Conservation (phyloP, 2,113 vertebrate species). For the Gobio gobio region DNA sequence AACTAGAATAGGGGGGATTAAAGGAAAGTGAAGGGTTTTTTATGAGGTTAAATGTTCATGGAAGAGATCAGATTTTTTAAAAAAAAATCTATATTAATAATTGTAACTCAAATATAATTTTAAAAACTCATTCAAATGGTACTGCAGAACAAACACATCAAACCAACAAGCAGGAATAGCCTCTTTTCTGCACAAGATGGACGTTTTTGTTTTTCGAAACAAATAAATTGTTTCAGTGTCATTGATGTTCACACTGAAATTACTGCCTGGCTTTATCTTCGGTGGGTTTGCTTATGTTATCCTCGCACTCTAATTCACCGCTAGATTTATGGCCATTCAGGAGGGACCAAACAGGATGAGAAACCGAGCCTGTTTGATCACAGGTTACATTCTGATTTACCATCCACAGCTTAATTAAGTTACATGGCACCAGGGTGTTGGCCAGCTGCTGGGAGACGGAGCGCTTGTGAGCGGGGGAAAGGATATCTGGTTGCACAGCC, state of each 20-base stretch:
- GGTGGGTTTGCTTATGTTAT: slow-evolving; percentile 66
- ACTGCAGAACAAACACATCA: background rate
- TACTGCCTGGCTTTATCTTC: slow-evolving; percentile 30
- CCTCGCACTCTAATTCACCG: slow-evolving; percentile 69
- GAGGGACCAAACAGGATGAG: slow-evolving; percentile 55
- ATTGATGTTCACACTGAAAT: background rate
- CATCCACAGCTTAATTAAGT: slow-evolving; percentile 80
- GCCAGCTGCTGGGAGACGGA: slow-evolving; percentile 62
- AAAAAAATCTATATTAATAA: no score
- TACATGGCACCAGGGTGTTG: slow-evolving; percentile 67
- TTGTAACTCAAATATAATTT: no score
- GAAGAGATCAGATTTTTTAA: no score
- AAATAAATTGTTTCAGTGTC: background rate
- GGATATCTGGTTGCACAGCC: slow-evolving; percentile 63
- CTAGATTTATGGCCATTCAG: slow-evolving; percentile 72
- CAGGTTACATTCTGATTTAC: slow-evolving; percentile 78
- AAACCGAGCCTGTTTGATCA: slow-evolving; percentile 75
- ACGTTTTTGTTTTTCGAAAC: background rate
- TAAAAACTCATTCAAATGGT: no score
- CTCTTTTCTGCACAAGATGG: background rate
- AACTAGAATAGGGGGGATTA: no score
- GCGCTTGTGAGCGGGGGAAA: slow-evolving; percentile 11
- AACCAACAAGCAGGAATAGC: background rate
- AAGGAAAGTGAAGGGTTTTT: no score
- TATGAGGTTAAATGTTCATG: no score